Evolutionary conservation across 2,113 vertebrate genomes (phyloP).

Genomic region (Macrotis lagotis): DNA sequence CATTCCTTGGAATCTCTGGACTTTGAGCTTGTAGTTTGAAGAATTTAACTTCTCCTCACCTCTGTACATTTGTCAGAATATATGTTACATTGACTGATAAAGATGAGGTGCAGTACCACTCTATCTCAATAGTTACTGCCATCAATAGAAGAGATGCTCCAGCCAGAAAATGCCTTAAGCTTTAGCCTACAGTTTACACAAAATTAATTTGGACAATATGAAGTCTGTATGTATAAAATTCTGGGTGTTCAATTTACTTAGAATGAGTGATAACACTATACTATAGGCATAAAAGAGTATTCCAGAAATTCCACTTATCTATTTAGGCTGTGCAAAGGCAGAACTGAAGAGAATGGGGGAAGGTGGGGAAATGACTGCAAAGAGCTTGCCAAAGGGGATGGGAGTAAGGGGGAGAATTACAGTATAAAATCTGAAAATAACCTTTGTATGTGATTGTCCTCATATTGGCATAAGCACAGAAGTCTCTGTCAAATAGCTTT

Average conservation of each 20-base stretch:
- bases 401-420: not conserved
- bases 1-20: not conserved
- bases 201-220: not conserved
- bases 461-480: not conserved
- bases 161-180: not conserved
- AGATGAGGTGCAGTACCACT: not conserved
- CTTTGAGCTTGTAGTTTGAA: slow-evolving; percentile 2
- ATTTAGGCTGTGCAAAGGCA: not conserved
- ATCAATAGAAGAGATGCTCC: not conserved
- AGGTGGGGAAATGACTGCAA: not conserved
- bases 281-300: not conserved
- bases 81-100: slow-evolving; percentile 33
- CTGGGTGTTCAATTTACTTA: not conserved
- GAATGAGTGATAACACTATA: not conserved
- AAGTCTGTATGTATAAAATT: not conserved
- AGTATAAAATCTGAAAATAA: not conserved
- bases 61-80: not conserved
- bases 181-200: not conserved
- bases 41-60: slow-evolving; percentile 7
- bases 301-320: not conserved
- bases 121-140: not conserved
- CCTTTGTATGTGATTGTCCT: not conserved
- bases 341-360: not conserved
- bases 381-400: not conserved
- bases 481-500: not conserved